Evolutionary conservation across 2,888 invertebrate genomes (phyloP).

Genomic region (Chirona hameri): DNA sequence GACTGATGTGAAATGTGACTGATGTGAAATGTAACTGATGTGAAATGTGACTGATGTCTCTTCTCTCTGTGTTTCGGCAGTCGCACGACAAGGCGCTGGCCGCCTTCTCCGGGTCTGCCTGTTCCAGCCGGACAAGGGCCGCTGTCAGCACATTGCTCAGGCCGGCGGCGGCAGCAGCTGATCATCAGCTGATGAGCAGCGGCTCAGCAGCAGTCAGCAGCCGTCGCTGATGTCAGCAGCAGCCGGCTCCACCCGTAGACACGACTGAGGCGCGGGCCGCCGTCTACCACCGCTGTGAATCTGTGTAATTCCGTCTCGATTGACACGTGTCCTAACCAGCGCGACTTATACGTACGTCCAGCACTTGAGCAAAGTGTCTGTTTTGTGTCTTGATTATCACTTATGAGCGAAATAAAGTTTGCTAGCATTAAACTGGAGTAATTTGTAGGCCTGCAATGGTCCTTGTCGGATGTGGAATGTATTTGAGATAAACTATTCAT

Average conservation of each 20-base stretch:
- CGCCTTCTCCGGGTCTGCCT: not conserved
- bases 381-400: not conserved
- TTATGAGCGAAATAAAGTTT: constrained; percentile 11
- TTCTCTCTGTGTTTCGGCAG: not conserved
- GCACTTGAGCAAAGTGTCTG: constrained; percentile 8
- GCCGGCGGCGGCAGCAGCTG: not conserved
- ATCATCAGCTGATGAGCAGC: not conserved
- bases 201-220: not conserved
- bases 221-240: too few species aligned
- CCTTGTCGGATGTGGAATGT: too few species aligned
- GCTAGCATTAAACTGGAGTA: not conserved
- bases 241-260: too few species aligned
- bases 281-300: not conserved
- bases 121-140: not conserved
- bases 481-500: too few species aligned
- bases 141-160: not conserved
- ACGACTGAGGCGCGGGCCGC: not conserved
- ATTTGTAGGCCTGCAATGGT: too few species aligned
- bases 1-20: too few species aligned
- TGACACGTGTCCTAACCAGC: not conserved
- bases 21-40: too few species aligned
- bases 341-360: not conserved
- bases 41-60: too few species aligned
- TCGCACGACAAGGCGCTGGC: constrained; percentile 24
- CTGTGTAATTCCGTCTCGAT: not conserved